phyloP scores from a whole-genome alignment of 2,888 invertebrate genomes.

The Bimastos eiseni region DNA sequence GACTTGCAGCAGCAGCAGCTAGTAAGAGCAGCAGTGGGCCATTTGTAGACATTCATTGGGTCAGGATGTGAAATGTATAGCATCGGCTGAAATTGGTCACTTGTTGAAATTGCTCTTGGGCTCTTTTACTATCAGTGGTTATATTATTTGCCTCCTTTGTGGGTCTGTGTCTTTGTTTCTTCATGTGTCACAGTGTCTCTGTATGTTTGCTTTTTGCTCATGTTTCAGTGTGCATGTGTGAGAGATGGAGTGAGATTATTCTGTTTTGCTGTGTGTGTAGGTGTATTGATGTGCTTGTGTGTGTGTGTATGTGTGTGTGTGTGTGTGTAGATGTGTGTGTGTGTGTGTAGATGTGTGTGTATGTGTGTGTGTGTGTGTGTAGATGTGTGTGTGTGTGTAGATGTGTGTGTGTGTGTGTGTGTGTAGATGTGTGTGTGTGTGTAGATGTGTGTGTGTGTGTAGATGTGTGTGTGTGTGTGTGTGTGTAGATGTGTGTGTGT shows the following conservation, averaged over 20 bases:
- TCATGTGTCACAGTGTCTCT: not conserved
- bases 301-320: no score
- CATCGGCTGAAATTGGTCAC: not conserved
- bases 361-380: no score
- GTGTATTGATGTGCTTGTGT: no score
- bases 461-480: not conserved
- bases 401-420: not conserved
- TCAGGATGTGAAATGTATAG: constrained; percentile 4
- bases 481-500: not conserved
- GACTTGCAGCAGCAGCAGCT: not conserved
- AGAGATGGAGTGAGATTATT: no score
- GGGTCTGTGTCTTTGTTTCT: not conserved
- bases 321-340: no score
- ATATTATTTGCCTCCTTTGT: not conserved
- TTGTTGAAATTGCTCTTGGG: not conserved
- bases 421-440: not conserved
- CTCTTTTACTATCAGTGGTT: not conserved
- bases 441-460: not conserved
- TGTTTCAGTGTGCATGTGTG: not conserved
- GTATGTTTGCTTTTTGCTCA: not conserved
- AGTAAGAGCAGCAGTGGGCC: not conserved
- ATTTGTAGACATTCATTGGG: not conserved
- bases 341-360: no score
- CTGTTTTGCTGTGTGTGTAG: no score
- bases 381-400: no score